Evolutionary conservation across 2,888 invertebrate genomes (phyloP).

Genomic region (Tetropium fuscum): DNA sequence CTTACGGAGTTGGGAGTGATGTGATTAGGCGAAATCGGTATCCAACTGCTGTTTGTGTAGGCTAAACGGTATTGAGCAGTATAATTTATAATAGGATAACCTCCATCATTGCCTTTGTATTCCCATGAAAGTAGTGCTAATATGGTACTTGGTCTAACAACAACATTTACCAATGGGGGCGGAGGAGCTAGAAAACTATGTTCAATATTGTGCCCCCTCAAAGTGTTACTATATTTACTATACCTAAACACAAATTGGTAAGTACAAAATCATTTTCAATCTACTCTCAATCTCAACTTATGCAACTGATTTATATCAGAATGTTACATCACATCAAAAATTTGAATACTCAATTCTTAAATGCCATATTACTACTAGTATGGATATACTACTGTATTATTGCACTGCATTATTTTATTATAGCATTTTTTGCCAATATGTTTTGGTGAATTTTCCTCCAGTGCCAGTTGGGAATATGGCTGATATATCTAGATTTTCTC

Average conservation of each 20-base stretch:
- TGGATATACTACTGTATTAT: too few relatives aligned
- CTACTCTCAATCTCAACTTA: too few relatives aligned
- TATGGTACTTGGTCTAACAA: slow-evolving; percentile 82
- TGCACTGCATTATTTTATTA: too few relatives aligned
- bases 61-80: slow-evolving; percentile 84
- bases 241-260: too few relatives aligned
- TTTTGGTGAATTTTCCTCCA: background rate
- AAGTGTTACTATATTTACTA: too few relatives aligned
- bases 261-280: too few relatives aligned
- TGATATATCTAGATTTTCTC: background rate
- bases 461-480: background rate
- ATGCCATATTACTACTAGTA: too few relatives aligned
- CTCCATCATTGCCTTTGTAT: slow-evolving; percentile 76
- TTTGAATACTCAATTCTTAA: too few relatives aligned
- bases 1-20: slow-evolving; percentile 88
- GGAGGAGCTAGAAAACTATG: slow-evolving; percentile 73
- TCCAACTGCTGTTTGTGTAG: slow-evolving; percentile 74
- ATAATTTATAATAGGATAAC: slow-evolving; percentile 87
- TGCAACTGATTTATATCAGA: too few relatives aligned
- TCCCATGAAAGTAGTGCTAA: slow-evolving; percentile 83
- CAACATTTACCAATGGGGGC: slow-evolving; percentile 78
- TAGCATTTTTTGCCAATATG: background rate
- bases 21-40: slow-evolving; percentile 83
- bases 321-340: too few relatives aligned
- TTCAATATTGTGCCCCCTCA: slow-evolving; percentile 10